Conservation (phyloP, 2,888 invertebrate species). For the Tanytarsus gracilentus region DNA sequence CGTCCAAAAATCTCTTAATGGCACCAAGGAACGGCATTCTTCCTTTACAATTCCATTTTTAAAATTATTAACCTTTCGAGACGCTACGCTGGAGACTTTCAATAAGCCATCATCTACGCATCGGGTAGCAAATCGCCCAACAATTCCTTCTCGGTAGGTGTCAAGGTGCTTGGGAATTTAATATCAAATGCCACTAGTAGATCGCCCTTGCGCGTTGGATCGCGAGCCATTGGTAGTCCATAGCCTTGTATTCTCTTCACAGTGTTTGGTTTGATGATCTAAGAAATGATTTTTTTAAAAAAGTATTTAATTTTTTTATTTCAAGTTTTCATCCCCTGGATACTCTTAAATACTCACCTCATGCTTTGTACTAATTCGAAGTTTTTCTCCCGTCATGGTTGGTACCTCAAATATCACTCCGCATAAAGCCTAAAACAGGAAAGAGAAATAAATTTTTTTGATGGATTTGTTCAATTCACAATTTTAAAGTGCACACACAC, state of each 20-base stretch:
- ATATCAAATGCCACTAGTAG: constrained; percentile 91
- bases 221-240: constrained; percentile 90
- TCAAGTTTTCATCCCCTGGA: no score
- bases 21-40: no score
- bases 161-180: constrained; percentile 80
- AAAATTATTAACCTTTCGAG: no score
- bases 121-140: constrained; percentile 73
- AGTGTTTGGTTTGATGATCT: constrained; percentile 84
- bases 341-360: no score
- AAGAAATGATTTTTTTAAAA: no score
- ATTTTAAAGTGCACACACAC: neutral
- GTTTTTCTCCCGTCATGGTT: constrained; percentile 76
- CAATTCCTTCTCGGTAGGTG: constrained; percentile 78
- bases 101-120: constrained; percentile 16
- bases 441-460: neutral
- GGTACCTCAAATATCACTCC: constrained; percentile 87
- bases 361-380: constrained; percentile 70
- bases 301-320: no score
- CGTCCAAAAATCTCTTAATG: no score
- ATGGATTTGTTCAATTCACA: neutral
- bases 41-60: no score
- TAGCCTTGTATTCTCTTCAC: constrained; percentile 84
- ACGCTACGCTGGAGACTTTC: no score
- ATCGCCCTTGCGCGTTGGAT: constrained; percentile 83
- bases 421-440: constrained; percentile 73